These are phyloP conservation scores for Dorcus parallelipipedus DNA, from an alignment of 2,888 invertebrate genomes.

Conservation along the genomic window DNA sequence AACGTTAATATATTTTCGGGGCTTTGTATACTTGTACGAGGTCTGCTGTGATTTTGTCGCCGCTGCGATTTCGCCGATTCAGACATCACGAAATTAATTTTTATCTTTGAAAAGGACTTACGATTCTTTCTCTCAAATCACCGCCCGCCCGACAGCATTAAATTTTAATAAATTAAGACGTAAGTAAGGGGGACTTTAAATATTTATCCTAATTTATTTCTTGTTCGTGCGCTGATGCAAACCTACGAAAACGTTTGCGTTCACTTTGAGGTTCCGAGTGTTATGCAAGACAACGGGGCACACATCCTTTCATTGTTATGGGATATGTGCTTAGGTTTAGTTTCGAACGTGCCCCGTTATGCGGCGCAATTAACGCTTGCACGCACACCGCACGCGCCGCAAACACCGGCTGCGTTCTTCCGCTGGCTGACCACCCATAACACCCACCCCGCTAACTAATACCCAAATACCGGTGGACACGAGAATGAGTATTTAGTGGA, in stretches of 20 bases:
- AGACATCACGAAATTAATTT: slow-evolving; percentile 31
- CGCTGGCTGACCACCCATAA: slow-evolving; percentile 38
- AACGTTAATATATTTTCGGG: slow-evolving; percentile 32
- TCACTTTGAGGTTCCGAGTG: no score
- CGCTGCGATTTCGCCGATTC: slow-evolving; percentile 27
- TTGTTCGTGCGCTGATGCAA: no score
- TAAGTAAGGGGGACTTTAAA: not conserved
- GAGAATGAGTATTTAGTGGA: slow-evolving; percentile 19
- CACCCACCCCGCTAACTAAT: slow-evolving; percentile 1
- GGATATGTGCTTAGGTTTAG: no score
- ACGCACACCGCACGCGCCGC: slow-evolving; percentile 42
- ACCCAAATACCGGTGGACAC: slow-evolving; percentile 8
- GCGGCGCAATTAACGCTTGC: slow-evolving; percentile 43
- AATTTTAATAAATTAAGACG: slow-evolving; percentile 13
- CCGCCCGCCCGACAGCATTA: slow-evolving; percentile 16
- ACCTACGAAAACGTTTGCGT: no score
- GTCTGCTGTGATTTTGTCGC: slow-evolving; percentile 22
- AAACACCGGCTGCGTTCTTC: slow-evolving; percentile 41
- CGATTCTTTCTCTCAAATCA: slow-evolving; percentile 16
- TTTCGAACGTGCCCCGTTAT: slow-evolving; percentile 27
- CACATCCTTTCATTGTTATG: no score
- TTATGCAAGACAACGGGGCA: no score
- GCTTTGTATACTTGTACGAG: slow-evolving; percentile 26
- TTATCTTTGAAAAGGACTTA: slow-evolving; percentile 23
- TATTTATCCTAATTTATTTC: not conserved